Conservation (phyloP, 2,888 invertebrate genomes). For the Drosophila paracracens region DNA sequence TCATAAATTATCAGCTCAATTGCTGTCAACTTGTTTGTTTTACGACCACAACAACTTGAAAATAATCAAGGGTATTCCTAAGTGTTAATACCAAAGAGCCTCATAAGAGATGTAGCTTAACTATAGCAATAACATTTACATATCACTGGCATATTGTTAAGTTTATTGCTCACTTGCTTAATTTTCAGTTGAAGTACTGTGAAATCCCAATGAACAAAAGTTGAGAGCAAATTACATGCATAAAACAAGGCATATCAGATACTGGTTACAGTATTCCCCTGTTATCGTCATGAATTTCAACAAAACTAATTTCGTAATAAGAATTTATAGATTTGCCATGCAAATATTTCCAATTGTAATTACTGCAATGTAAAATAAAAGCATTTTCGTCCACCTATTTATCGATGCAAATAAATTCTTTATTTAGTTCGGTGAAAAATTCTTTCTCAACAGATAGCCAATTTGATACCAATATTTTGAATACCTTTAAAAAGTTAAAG, state of each 20-base stretch:
- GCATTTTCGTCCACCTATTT: background rate
- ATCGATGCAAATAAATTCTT: background rate
- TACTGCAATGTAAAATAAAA: background rate
- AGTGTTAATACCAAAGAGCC: background rate
- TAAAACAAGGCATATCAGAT: background rate
- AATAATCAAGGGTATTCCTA: background rate
- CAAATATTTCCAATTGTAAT: background rate
- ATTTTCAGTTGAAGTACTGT: background rate
- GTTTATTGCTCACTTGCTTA: background rate
- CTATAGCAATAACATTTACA: background rate
- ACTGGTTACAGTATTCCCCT: background rate
- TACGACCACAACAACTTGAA: background rate
- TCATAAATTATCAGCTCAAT: constrained; percentile 6
- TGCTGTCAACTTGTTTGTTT: background rate
- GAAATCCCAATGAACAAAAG: background rate
- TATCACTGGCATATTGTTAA: background rate
- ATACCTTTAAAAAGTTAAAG: background rate
- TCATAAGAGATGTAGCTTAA: background rate
- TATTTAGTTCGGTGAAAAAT: background rate
- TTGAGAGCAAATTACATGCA: background rate
- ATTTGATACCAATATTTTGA: background rate
- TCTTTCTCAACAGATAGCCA: background rate
- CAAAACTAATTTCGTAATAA: background rate
- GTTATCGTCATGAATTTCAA: background rate
- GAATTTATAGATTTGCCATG: background rate